These are phyloP conservation scores for Chrysogorgia sp. DNA, from an alignment of 92 coral and sea anemone species.

Conservation along the genomic window DNA sequence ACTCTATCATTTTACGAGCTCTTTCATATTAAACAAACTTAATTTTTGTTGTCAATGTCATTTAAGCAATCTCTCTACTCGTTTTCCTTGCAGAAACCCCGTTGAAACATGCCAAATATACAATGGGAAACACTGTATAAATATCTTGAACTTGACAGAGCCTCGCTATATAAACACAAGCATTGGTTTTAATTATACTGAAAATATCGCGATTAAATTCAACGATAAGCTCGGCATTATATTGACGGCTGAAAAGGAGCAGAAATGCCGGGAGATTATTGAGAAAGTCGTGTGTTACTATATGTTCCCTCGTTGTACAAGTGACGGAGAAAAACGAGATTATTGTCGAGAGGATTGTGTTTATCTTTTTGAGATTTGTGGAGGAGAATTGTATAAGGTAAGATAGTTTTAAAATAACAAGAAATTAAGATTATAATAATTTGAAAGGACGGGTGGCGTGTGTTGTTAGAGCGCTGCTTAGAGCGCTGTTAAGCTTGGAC, in stretches of 20 bases:
- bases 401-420: neutral
- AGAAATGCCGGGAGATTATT: constrained; percentile 61
- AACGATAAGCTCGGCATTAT: neutral
- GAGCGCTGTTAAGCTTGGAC: too few relatives aligned
- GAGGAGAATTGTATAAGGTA: constrained; percentile 62
- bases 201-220: neutral
- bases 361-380: constrained; percentile 73
- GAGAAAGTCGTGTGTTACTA: constrained; percentile 75
- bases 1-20: too few relatives aligned
- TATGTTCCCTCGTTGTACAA: constrained; percentile 70
- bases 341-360: constrained; percentile 86
- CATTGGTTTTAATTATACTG: constrained; percentile 16
- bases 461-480: too few relatives aligned
- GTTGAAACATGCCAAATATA: neutral
- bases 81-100: neutral
- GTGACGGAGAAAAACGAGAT: constrained; percentile 49
- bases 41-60: too few relatives aligned
- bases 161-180: constrained; percentile 9
- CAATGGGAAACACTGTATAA: neutral
- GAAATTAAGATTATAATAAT: too few relatives aligned
- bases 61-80: too few relatives aligned
- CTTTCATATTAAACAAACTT: too few relatives aligned
- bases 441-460: too few relatives aligned
- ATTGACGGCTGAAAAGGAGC: neutral
- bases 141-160: constrained; percentile 17